Conservation (phyloP, 2,888 invertebrate species). For the Megalurothrips usitatus region DNA sequence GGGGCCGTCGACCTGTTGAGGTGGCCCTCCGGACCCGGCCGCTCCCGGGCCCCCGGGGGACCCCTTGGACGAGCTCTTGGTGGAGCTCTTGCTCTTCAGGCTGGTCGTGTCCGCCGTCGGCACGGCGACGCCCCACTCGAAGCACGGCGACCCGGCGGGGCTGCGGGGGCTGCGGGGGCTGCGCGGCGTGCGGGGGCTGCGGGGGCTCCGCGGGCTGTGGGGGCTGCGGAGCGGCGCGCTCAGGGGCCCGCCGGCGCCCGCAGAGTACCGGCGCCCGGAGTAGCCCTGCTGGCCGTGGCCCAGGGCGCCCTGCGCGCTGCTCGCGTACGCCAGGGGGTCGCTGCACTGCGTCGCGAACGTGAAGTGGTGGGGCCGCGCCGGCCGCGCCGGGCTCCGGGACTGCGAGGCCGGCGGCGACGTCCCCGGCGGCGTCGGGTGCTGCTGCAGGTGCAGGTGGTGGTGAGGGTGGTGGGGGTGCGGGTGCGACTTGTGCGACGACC, state of each 20-base stretch:
- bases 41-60: neutral
- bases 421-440: neutral
- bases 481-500: neutral
- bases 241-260: neutral
- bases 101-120: neutral
- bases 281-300: neutral
- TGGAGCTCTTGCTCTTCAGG: neutral
- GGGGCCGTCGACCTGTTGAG: conserved; percentile 6
- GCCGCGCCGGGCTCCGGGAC: neutral
- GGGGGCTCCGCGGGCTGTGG: neutral
- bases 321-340: conserved; percentile 12
- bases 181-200: neutral
- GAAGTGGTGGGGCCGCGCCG: conserved; percentile 16
- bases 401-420: neutral
- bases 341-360: conserved; percentile 21
- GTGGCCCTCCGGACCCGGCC: neutral
- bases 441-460: neutral
- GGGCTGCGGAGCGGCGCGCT: neutral
- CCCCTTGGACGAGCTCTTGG: conserved; percentile 7
- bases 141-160: neutral
- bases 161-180: neutral
- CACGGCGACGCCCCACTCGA: conserved; percentile 2
- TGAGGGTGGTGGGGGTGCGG: neutral
- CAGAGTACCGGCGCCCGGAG: neutral
- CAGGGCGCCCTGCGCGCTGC: neutral